Evolutionary conservation across 1,140 invertebrate genomes (phyloP), one percentile per base, ranked within the genome.

Genomic region (Drosophila mayri): DNA sequence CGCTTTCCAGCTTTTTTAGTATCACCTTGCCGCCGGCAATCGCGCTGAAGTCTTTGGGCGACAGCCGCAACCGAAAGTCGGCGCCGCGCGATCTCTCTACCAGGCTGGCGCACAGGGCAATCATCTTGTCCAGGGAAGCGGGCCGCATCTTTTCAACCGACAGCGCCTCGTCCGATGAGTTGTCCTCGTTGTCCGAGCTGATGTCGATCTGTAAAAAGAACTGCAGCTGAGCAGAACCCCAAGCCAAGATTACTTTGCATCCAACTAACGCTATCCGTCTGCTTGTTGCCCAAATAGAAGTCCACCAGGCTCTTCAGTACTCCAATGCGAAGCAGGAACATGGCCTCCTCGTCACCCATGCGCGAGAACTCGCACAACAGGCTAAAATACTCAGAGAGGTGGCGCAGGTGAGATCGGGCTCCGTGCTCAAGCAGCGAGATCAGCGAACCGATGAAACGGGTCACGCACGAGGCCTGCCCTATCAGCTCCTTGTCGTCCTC

Each of bases 111-210:
- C 98, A 96, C 7, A 99, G 93, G 9, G 97, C 96, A 50, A 99
- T 98, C 98, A 99, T 99, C 93, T 99, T 99, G 92, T 98, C 98
- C n/a, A 99, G 93, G 0, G 98, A 98, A 2, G 97, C 96, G 0
- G 97, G 97, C 76, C 97, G 95, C 61, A 97, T 95, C 91, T 98
- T 98, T 72, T 95, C 94, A 4, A 93, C 82, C 6, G 92, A 93
- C 7, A 93, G 74, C n/a, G 92, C 93, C 72, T 94, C 94, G 62
- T 94, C 94, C 0, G 92, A 93, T 0, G 94, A 94, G 14, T 94
- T 94, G 68, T 97, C 97, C 74, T 98, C 97, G 76, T 97, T 96
- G 74, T 97, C 96, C 66, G 95, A 95, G 16, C 95, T 94, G 61
- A 95, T 93, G 60, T 95, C 95, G 80, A 96, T 95, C 92, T 93